Evolutionary conservation across 2,113 vertebrate genomes (phyloP), one percentile per base, ranked within the genome.

Genomic region (Rhea americana): DNA sequence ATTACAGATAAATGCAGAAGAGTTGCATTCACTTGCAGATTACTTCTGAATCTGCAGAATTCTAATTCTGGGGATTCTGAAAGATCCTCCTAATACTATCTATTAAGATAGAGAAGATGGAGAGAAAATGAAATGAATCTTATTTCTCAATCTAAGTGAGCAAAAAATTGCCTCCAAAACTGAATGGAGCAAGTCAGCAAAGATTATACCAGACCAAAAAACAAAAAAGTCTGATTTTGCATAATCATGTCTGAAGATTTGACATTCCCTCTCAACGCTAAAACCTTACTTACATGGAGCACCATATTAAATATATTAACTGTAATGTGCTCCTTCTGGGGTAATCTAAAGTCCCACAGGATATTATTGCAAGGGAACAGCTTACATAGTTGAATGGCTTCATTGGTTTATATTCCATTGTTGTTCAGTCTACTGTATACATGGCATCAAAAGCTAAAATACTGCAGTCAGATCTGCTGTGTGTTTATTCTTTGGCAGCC

Each of bases 181-280:
- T 43, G 75, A 92, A 78, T 6, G 3, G 39, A 75, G 47, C 0
- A 0, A 94, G 67, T 70, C 92, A 93, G 94, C 92, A 94, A 92
- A 91, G 82, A 87, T 91, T 85, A 71, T 55, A 67, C 41, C 37
- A 80, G 87, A 87, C 35, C 47, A 75, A 84, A 85, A 84, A 75
- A 18, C 66, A 79, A 90, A 95, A 66, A 4, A 86, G 85, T 16
- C 92, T 89, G 87, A 91, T 87, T 96, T 78, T 83, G 75, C 78
- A 81, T 93, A 91, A 91, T 83, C 67, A 59, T 47, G 61, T 51
- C 63, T 95, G 94, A 95, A 89, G 41, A 78, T 89, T 85, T 87
- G 72, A 93, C 82, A 37, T 72, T 50, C 56, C 89, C 86, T 50
- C 56, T 92, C 86, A 94, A 75, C 81, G 67, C 68, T 47, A 59